Base-by-base conservation (phyloP, 2,797 vertebrate species). In the Gambusia yucatana region DNA sequence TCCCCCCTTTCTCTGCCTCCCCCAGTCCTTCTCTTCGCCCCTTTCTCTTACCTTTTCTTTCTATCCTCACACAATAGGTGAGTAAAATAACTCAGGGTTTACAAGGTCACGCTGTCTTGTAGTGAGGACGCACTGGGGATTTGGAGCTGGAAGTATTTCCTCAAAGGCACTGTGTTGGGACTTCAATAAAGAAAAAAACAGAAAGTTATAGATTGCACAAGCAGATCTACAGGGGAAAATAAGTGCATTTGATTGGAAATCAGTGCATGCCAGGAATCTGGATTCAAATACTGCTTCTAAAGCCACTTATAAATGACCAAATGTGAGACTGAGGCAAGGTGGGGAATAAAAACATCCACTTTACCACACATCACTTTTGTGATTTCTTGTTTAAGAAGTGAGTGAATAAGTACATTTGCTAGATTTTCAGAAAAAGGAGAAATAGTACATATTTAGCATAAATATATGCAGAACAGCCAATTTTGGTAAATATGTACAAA, bases 31-130 rank as follows among this genome's bases (percentile, higher is more conserved):
- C 70, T 77, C 81, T 82, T 36, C 72, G 75, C 79, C 75, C 73
- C 50, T 84, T 76, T 77, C 83, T 74, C 86, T 73, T 86, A 82
- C 78, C 83, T 90, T 89, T 91, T 91, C 89, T 86, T 88, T 88
- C 89, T 83, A 72, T 87, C 79, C 87, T 81, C 88, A 86, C 91
- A 95, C 92, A 95, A 95, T 91, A 90, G 92, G 89, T 87, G 90
- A 89, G 90, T 92, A 90, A 92, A 95, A 95, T 95, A 96, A 95
- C 94, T 96, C 93, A 93, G 92, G 94, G 94, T 94, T 95, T 95
- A 95, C 95, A 96, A 96, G 96, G 95, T 96, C 94, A 95, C 83
- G 91, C 87, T 92, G 94, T 94, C 93, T 94, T 88, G 87, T 55
- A 77, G 90, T 88, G 92, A 90, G 87, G 92, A 94, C 91, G 90